These are phyloP conservation scores for Avahi laniger DNA, from an alignment of 2,797 vertebrate genomes.

Conservation along the genomic window DNA sequence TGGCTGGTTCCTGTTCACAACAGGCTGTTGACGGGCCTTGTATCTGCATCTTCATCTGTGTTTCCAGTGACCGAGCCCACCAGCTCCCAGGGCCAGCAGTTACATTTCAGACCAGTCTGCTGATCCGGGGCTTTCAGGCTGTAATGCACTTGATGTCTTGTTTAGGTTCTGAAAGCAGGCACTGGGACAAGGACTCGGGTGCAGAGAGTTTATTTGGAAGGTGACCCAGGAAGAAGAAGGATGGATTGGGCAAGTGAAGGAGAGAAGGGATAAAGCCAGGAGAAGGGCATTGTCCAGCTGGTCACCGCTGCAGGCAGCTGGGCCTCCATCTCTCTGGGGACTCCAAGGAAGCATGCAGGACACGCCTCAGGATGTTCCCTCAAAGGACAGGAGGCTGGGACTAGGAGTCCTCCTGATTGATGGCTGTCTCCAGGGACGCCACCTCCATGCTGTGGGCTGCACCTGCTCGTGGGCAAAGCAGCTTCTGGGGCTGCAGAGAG, in stretches of 20 bases:
- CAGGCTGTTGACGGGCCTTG: no score
- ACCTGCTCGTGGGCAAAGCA: neutral
- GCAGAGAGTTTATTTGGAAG: neutral
- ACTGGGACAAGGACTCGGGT: fast-evolving
- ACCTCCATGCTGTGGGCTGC: no score
- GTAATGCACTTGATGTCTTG: neutral
- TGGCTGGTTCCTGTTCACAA: neutral
- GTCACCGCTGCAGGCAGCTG: neutral
- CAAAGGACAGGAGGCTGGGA: neutral
- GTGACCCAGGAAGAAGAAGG: neutral
- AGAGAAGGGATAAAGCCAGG: neutral
- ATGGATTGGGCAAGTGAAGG: no score
- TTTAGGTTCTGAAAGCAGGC: neutral
- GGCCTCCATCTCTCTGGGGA: neutral
- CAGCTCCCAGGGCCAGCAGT: neutral
- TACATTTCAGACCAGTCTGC: fast-evolving
- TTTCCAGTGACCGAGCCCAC: neutral
- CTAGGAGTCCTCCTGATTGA: no score
- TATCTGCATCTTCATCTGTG: neutral
- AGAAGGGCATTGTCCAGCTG: fast-evolving
- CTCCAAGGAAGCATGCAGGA: neutral
- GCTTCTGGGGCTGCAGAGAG: neutral
- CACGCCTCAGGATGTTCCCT: neutral
- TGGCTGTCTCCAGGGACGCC: neutral
- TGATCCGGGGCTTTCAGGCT: neutral